Base-by-base conservation (phyloP, 1,140 invertebrate genomes). In the Caenorhabditis elegans region DNA sequence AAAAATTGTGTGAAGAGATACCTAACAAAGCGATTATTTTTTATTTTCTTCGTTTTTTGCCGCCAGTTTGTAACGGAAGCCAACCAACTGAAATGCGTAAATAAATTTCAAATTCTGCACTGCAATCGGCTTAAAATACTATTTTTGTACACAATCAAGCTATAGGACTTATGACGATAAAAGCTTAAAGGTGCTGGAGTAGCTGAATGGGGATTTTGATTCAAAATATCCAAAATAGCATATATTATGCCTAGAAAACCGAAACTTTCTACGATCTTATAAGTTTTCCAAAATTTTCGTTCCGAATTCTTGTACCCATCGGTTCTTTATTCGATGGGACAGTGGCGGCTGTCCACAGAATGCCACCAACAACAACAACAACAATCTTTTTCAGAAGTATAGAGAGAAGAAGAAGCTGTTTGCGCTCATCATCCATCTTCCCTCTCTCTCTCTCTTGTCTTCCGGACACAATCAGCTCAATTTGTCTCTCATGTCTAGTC, bases 341-440 rank as follows among this genome's bases (percentile, higher is more conserved):
- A 34, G 17, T 53, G n/a, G 24, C 49, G 3, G 22, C n/a, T 22
- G 49, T 2, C 46, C 46, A 22, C 11, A 26, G 49, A 53, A 53
- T 22, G 10, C 8, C 49, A 22, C 6, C 19, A 39, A 70, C 31
- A 70, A 60, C 53, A 70, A 70, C 60, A 70, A 70, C 55, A 34
- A 60, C 28, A 60, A 60, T 60, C 17, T 43, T 39, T 70, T 39
- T 22, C n/a, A 53, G 49, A 26, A 22, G n/a, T 39, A 13, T 8
- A 70, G 24, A 34, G 26, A n/a, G n/a, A n/a, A n/a, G n/a, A 60
- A 60, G 53, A 39, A 70, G 60, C n/a, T 19, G 31, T 70, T 43
- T 70, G 34, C 43, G 60, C 60, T 70, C 60, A 70, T 70, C 60
- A 70, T 77, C 76, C 46, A 49, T 77, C 76, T 48, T 76, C 39